Evolutionary conservation across 2,113 vertebrate genomes (phyloP).

Genomic region (Eonycteris spelaea): DNA sequence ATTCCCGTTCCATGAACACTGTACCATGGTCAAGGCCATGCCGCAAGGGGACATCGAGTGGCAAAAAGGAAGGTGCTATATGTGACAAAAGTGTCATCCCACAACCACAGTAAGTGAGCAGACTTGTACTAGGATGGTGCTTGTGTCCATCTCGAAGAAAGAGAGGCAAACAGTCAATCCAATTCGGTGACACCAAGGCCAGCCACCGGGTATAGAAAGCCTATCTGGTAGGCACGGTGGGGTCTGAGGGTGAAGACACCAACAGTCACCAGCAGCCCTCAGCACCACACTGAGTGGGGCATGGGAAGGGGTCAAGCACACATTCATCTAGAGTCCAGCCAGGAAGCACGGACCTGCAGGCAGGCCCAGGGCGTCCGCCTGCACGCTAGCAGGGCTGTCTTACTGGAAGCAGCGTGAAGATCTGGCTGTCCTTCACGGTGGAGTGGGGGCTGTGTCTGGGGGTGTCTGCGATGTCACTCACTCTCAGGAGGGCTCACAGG

Average conservation of each 20-base stretch:
- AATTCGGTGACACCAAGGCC: background rate
- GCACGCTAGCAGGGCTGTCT: background rate
- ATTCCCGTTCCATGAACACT: background rate
- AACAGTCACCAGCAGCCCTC: background rate
- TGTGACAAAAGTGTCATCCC: background rate
- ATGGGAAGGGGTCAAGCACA: background rate
- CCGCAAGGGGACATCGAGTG: background rate
- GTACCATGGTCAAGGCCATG: background rate
- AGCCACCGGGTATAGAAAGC: constrained; percentile 17
- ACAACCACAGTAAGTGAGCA: background rate
- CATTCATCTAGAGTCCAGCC: background rate
- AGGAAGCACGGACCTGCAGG: background rate
- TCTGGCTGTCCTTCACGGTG: background rate
- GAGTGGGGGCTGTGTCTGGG: background rate
- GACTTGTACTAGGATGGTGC: background rate
- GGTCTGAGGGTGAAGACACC: constrained; percentile 7
- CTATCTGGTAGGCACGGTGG: background rate
- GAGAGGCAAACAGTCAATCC: background rate
- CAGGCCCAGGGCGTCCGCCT: background rate
- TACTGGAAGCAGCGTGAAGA: background rate
- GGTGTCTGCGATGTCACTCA: background rate
- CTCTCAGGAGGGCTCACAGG: background rate
- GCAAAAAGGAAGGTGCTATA: background rate
- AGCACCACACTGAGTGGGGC: background rate
- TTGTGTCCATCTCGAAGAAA: background rate